These are phyloP conservation scores for Phengaris alcon DNA, from an alignment of 2,888 invertebrate genomes.

Conservation along the genomic window DNA sequence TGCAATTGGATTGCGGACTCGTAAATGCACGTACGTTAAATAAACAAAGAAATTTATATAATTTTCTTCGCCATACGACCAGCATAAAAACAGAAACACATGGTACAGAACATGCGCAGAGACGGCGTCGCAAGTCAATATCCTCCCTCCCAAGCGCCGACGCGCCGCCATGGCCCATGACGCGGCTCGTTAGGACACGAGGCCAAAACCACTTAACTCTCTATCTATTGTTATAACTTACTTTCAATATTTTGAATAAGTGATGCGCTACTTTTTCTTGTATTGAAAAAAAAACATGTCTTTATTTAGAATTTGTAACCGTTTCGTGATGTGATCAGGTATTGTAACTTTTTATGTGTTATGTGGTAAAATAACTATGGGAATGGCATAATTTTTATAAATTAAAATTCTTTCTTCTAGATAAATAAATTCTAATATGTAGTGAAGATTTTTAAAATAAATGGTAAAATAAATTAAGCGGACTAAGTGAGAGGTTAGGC, in stretches of 20 bases:
- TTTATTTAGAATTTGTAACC: no score
- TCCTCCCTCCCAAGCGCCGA: slow-evolving; percentile 67
- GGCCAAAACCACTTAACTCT: slow-evolving; percentile 41
- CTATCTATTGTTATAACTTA: neutral
- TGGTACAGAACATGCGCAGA: slow-evolving; percentile 73
- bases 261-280: no score
- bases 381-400: no score
- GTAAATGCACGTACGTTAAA: slow-evolving; percentile 38
- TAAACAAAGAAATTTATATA: slow-evolving; percentile 43
- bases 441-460: no score
- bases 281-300: no score
- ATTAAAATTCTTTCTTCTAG: no score
- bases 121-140: slow-evolving; percentile 74
- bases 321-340: no score
- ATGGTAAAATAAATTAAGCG: no score
- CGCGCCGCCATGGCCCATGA: slow-evolving; percentile 78
- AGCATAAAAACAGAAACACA: slow-evolving; percentile 74
- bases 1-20: slow-evolving; percentile 35
- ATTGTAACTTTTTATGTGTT: no score
- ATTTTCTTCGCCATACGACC: slow-evolving; percentile 47
- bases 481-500: no score
- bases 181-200: slow-evolving; percentile 52
- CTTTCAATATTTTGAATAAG: neutral
- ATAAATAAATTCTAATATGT: no score
- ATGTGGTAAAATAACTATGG: no score